Evolutionary conservation across 2,113 vertebrate genomes (phyloP).

Genomic region (Platycercus adscitus): DNA sequence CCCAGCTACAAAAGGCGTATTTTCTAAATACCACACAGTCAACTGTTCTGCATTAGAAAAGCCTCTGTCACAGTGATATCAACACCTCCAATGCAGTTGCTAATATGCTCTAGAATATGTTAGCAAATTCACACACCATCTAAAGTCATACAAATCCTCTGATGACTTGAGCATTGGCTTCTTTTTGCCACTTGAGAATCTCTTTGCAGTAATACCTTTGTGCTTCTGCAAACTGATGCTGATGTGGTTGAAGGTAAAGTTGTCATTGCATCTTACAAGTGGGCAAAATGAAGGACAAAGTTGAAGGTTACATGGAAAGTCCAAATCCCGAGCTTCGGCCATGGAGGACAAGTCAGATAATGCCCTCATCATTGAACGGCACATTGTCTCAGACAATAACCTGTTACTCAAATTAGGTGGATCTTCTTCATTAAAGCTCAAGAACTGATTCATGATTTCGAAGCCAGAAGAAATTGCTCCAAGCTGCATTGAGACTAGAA

Average conservation of each 20-base stretch:
- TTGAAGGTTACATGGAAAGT: accelerated
- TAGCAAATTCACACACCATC: neutral
- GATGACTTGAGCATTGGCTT: neutral
- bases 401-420: neutral
- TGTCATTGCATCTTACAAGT: neutral
- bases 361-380: accelerated
- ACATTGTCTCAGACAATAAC: neutral
- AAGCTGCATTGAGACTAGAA: neutral
- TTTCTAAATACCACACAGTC: neutral
- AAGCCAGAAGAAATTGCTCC: neutral
- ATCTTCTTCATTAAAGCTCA: neutral
- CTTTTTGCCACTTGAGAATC: neutral
- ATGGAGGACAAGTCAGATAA: too few relatives aligned
- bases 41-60: neutral
- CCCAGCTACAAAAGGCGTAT: neutral
- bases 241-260: neutral
- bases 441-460: neutral
- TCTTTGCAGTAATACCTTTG: neutral
- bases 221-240: neutral
- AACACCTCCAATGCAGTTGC: neutral
- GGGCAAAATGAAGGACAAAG: neutral
- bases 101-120: neutral
- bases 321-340: neutral
- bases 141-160: neutral
- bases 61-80: neutral